Conservation (phyloP, 1,140 invertebrate genomes). For the Octopus sinensis region DNA sequence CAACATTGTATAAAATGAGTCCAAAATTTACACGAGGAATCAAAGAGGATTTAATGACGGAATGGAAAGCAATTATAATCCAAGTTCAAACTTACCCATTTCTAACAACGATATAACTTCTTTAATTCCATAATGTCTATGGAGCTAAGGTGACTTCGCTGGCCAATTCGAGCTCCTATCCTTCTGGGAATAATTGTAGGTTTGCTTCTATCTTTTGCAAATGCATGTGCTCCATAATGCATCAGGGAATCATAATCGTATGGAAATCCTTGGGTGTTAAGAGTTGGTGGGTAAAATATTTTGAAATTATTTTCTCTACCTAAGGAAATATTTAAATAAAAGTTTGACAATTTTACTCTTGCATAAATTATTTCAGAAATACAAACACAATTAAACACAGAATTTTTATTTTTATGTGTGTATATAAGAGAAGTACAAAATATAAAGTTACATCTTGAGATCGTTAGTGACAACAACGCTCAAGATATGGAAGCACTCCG, state of each 20-base stretch:
- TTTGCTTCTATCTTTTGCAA: conserved; percentile 61
- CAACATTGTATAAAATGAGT: no score
- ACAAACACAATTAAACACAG: no score
- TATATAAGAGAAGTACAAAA: no score
- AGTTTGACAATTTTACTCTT: no score
- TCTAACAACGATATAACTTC: conserved; percentile 57
- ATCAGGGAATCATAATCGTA: conserved; percentile 29
- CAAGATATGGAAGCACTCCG: no score
- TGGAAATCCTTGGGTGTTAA: conserved; percentile 21
- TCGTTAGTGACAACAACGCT: no score
- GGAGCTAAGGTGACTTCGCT: conserved; percentile 55
- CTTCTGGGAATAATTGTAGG: conserved; percentile 61
- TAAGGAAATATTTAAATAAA: not conserved
- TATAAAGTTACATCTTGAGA: no score
- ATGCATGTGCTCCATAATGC: conserved; percentile 79
- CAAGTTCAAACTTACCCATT: not conserved
- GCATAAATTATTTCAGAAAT: no score
- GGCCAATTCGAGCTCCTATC: conserved; percentile 52
- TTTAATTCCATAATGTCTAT: conserved; percentile 61
- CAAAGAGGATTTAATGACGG: no score
- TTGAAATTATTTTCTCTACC: conserved; percentile 20
- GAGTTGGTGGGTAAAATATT: conserved; percentile 19
- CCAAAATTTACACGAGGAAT: no score
- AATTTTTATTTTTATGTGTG: no score
- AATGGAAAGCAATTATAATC: no score